Evolutionary conservation across 2,888 invertebrate genomes (phyloP).

Genomic region (Rhingia campestris): DNA sequence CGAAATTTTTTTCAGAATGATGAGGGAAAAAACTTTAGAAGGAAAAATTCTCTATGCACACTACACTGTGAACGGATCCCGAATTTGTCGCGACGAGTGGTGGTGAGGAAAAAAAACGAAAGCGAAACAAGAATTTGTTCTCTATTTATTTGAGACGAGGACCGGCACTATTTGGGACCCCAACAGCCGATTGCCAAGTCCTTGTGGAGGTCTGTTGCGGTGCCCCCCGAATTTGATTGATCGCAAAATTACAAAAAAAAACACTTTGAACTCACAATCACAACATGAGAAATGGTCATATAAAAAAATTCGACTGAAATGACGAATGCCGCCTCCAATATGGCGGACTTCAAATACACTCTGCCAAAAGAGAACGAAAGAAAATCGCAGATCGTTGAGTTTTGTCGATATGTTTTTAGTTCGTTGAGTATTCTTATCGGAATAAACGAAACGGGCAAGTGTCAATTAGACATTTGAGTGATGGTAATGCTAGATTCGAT

Average conservation of each 20-base stretch:
- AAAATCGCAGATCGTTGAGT: conserved; percentile 70
- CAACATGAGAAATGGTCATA: conserved; percentile 75
- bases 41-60: conserved; percentile 68
- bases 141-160: conserved; percentile 54
- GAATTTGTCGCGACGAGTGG: conserved; percentile 59
- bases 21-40: conserved; percentile 31
- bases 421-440: conserved; percentile 5
- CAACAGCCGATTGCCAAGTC: conserved; percentile 77
- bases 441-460: conserved; percentile 20
- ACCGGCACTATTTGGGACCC: conserved; percentile 76
- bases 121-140: conserved; percentile 46
- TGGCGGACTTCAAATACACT: conserved; percentile 75
- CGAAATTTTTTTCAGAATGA: conserved; percentile 1
- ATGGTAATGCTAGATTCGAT: conserved; percentile 41
- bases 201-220: conserved; percentile 76
- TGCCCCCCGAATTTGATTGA: conserved; percentile 75
- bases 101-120: conserved; percentile 51
- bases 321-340: conserved; percentile 78
- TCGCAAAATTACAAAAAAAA: conserved; percentile 63
- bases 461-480: conserved; percentile 32
- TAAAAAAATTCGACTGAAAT: conserved; percentile 76
- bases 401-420: conserved; percentile 55
- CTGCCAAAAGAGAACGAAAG: conserved; percentile 70
- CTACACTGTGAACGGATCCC: conserved; percentile 51
- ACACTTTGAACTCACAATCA: conserved; percentile 72